Evolutionary conservation across 1,140 invertebrate species (phyloP).

Genomic region (Oncopodura yosiiana): DNA sequence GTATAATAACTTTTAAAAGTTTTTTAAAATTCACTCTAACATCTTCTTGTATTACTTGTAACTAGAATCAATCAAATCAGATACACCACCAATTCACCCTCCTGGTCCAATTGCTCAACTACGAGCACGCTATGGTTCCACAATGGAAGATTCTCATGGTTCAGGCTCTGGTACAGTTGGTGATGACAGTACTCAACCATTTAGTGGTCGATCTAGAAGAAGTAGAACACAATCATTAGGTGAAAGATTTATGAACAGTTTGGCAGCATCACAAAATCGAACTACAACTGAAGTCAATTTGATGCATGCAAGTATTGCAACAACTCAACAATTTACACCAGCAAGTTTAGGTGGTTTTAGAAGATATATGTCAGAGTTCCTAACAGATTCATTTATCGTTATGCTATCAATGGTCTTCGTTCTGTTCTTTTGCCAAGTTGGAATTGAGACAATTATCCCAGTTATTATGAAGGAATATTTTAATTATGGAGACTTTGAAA

Average conservation of each 20-base stretch:
- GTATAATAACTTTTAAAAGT: neutral
- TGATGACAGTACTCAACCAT: neutral
- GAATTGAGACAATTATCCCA: slow-evolving; percentile 32
- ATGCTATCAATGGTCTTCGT: slow-evolving; percentile 28
- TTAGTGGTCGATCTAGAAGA: neutral
- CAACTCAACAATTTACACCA: neutral
- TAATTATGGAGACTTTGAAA: slow-evolving; percentile 28
- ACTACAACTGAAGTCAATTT: slow-evolving; percentile 8
- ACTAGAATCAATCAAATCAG: too few species aligned
- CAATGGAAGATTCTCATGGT: slow-evolving; percentile 4
- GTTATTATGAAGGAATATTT: slow-evolving; percentile 29
- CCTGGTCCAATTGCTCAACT: too few species aligned
- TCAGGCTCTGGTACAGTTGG: neutral
- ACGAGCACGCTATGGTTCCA: too few species aligned
- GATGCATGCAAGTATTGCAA: slow-evolving; percentile 12
- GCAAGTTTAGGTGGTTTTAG: neutral
- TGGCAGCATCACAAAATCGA: slow-evolving; percentile 15
- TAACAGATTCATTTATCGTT: slow-evolving; percentile 22
- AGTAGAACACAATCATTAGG: slow-evolving; percentile 6
- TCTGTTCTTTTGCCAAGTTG: slow-evolving; percentile 29
- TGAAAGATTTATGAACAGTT: slow-evolving; percentile 24
- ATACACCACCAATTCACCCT: too few species aligned
- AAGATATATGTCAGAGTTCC: slow-evolving; percentile 12
- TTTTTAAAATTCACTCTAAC: too few species aligned
- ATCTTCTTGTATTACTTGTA: too few species aligned